Base-by-base conservation (phyloP, 2,888 invertebrate species). In the Leptura quadrifasciata region DNA sequence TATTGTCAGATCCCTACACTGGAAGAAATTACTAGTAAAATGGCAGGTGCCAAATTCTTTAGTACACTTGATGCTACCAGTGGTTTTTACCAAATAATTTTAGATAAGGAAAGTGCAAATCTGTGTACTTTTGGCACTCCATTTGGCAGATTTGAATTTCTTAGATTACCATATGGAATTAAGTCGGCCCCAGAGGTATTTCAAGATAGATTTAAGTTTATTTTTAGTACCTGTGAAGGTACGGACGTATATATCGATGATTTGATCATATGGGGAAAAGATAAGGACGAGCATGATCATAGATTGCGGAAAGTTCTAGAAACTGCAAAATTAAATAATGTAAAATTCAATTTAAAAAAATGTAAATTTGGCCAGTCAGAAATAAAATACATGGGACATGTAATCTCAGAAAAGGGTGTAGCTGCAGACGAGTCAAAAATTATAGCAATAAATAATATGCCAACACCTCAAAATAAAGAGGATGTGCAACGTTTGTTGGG, bases 401-500 rank as follows among this genome's bases (percentile, higher is more conserved):
- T 64, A 18, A 75, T 82, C 58, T 70, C 58, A 18, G 70, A 78
- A 17, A 72, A 69, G 17, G 80, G 80, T 1, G 71, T 83, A 8
- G 54, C 74, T 57, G 64, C 79, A 47, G 79, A 81, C 61, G 24
- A 57, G 9, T 74, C 75, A 39, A 83, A 82, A 71, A 77, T 83
- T 1, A 18, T 81, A 67, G 81, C 80, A 15, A 83, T 84, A 18
- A 64, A 31, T 31, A 55, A 79, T 17, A 80, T 84, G 67, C 74
- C 76, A 54, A 24, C 17, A 54, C 84, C 84, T 17, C 70, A 75
- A 60, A 82, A 80, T 69, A 81, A 77, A 64, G 79, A 80, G 67
- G 83, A 83, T n/a, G 52, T 86, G 9, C 78, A 83, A 74, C 72
- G 80, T 21, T 79, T 86, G 17, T 70, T 85, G 21, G 85, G 86